Evolutionary conservation across 2,888 invertebrate species (phyloP), one percentile per base, ranked within the genome.

Genomic region (Lasioglossum villosulum): DNA sequence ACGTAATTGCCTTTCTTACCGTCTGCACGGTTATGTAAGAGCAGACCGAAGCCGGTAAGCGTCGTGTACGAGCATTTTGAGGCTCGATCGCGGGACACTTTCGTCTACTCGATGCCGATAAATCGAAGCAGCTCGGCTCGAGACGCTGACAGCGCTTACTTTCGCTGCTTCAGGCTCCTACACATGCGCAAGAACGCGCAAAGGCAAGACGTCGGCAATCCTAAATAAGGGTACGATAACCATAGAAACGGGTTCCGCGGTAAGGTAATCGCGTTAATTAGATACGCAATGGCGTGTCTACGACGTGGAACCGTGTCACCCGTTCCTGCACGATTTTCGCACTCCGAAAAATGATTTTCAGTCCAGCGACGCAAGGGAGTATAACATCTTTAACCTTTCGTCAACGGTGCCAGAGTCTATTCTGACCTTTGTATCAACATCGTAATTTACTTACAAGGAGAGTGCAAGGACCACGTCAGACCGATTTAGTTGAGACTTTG

Each of bases 151-250:
- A 77, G 52, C 70, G 81, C 87, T 91, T 88, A 89, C 91, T 92
- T 91, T 92, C 89, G 88, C 88, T 87, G 82, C 87, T 91, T 89
- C 85, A 90, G 90, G 80, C 79, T 76, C 87, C 88, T 88, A 74
- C 86, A 89, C 85, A 19, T 2, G 30, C 34, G 30, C 63, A 16
- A 30, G 23, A 19, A 19, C 14, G 19, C 66, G 3, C 0, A 37
- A 10, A 68, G 23, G 4, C 37, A n/a, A 68, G 70, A 70, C 80
- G 81, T 27, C 59, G 59, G 23, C 59, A 52, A 73, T 78, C 77
- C 90, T 88, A 87, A 89, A 90, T 91, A 90, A 89, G 88, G 68
- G 82, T 71, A 83, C 73, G 81, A 82, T 84, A 81, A 84, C n/a
- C 30, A 70, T 72, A 45, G 71, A 80, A 91, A 88, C 86, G 84